Evolutionary conservation across 2,888 invertebrate genomes (phyloP).

Genomic region (Esperia sulphurella): DNA sequence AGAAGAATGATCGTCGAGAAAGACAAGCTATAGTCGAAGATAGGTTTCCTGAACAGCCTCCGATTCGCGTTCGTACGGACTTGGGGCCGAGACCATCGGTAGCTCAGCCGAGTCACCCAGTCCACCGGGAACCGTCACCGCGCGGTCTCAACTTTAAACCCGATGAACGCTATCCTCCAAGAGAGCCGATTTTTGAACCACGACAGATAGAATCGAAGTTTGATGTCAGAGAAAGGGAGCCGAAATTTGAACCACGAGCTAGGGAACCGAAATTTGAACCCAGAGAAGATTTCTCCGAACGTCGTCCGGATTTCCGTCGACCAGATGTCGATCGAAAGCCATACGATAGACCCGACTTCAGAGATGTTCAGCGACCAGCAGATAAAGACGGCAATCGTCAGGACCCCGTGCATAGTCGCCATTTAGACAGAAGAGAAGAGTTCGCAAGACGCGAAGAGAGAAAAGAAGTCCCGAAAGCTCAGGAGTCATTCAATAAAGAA

Average conservation of each 20-base stretch:
- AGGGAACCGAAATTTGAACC: conserved; percentile 8
- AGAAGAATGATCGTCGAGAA: conserved; percentile 12
- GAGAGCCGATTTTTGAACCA: background rate
- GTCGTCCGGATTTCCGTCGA: conserved; percentile 7
- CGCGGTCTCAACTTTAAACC: conserved; percentile 18
- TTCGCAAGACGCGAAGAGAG: conserved; percentile 24
- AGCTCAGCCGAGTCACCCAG: background rate
- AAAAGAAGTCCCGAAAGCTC: conserved; percentile 14
- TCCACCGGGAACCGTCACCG: conserved; percentile 15
- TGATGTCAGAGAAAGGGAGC: background rate
- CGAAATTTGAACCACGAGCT: conserved; percentile 3
- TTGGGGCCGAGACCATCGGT: conserved; percentile 5
- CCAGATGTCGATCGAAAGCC: background rate
- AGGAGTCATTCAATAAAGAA: conserved; percentile 43
- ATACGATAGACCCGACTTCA: conserved; percentile 6
- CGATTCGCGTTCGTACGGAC: conserved; percentile 16
- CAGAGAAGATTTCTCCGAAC: conserved; percentile 9
- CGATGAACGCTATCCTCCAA: conserved; percentile 13
- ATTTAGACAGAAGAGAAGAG: conserved; percentile 15
- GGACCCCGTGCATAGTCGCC: conserved; percentile 1
- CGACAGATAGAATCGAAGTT: conserved; percentile 1
- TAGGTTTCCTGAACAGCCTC: conserved; percentile 1
- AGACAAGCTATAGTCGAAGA: conserved; percentile 7
- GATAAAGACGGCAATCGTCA: conserved; percentile 2
- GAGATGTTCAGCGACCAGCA: background rate